phyloP scores from a whole-genome alignment of 2,888 invertebrate species.

The Agrypnus murinus region DNA sequence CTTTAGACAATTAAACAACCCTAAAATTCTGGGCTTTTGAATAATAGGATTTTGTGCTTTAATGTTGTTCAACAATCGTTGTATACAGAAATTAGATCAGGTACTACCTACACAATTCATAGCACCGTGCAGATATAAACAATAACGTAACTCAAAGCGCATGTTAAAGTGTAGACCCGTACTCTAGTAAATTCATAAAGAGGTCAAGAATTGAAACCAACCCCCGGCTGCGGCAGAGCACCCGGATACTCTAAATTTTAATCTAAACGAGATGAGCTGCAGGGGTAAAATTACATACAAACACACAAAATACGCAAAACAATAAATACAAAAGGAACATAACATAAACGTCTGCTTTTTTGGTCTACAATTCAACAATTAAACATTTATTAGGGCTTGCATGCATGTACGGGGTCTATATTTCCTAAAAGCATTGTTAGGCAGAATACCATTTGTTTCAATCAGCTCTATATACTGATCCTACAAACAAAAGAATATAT shows the following conservation, averaged over 20 bases:
- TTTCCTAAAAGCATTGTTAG: slow-evolving; percentile 11
- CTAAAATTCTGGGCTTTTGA: too few relatives aligned
- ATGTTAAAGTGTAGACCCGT: background rate
- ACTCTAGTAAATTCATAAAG: slow-evolving; percentile 20
- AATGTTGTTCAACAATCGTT: too few relatives aligned
- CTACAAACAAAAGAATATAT: too few relatives aligned
- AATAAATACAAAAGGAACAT: slow-evolving; percentile 17
- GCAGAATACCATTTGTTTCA: slow-evolving; percentile 14
- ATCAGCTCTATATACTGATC: background rate
- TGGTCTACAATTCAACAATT: slow-evolving; percentile 24
- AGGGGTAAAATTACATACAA: slow-evolving; percentile 14
- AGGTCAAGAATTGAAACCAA: slow-evolving; percentile 25
- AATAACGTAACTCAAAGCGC: background rate
- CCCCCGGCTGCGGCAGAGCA: too few relatives aligned
- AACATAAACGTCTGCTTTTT: slow-evolving; percentile 13
- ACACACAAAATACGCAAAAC: slow-evolving; percentile 14
- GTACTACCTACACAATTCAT: background rate
- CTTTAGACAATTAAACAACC: too few relatives aligned
- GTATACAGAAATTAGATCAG: too few relatives aligned
- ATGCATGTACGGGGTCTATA: background rate
- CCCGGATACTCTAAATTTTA: slow-evolving; percentile 22
- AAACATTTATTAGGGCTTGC: slow-evolving; percentile 8
- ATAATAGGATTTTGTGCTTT: too few relatives aligned
- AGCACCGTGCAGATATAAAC: background rate
- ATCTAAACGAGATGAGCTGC: slow-evolving; percentile 19